phyloP scores from a whole-genome alignment of 2,888 invertebrate species.

The Nemurella pictetii region DNA sequence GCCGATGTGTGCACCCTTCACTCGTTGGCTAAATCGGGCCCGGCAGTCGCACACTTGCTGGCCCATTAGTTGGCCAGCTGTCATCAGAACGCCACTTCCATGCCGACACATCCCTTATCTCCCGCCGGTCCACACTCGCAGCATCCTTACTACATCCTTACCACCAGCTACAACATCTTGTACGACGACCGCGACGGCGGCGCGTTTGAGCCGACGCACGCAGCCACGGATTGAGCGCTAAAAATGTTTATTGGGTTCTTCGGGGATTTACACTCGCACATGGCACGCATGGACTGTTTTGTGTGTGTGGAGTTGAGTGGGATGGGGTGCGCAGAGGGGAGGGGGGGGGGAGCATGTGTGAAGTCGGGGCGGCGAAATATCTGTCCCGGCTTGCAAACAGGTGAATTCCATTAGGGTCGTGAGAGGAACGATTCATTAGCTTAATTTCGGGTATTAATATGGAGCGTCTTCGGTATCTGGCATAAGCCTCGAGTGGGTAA shows the following conservation, averaged over 20 bases:
- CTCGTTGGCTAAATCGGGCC: neutral
- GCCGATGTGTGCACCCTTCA: neutral
- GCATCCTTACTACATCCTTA: too few species aligned
- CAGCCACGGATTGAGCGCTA: neutral
- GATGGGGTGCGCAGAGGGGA: neutral
- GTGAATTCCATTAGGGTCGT: constrained; percentile 11
- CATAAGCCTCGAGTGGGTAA: neutral
- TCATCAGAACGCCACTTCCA: neutral
- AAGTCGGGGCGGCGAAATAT: neutral
- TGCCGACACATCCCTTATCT: neutral
- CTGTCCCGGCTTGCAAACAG: neutral
- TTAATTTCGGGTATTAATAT: neutral
- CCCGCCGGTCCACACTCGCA: neutral
- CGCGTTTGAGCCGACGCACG: neutral
- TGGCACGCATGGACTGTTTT: neutral
- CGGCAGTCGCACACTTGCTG: neutral
- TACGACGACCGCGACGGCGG: too few species aligned
- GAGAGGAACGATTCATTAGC: constrained; percentile 12
- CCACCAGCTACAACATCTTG: too few species aligned
- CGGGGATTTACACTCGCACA: neutral
- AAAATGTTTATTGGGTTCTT: constrained; percentile 21
- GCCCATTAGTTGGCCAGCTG: constrained; percentile 14
- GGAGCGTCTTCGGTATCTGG: neutral
- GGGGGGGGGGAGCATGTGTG: neutral
- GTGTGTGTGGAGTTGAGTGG: neutral